Evolutionary conservation across 1,140 invertebrate species (phyloP).

Genomic region (Drosophila tropicalis): DNA sequence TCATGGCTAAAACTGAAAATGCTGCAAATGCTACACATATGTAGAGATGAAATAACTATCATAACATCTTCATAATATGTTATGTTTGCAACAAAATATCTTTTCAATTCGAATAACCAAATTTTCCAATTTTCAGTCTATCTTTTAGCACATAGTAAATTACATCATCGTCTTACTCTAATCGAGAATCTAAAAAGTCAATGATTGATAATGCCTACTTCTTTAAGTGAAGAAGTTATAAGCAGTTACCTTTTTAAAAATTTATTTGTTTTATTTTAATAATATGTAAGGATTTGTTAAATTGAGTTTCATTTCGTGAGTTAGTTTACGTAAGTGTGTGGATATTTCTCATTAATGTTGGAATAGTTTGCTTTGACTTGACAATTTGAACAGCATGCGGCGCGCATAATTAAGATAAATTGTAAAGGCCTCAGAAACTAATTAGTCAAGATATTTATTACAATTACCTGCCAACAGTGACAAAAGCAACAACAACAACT

Average conservation of each 20-base stretch:
- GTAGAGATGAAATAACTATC: background rate
- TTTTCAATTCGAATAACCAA: too few species aligned
- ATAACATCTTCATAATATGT: too few species aligned
- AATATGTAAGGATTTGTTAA: background rate
- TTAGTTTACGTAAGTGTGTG: background rate
- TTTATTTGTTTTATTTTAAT: background rate
- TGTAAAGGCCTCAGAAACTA: constrained; percentile 62
- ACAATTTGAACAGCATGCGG: background rate
- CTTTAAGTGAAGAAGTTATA: too few species aligned
- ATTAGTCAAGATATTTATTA: constrained; percentile 77
- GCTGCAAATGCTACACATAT: background rate
- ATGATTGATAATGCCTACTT: too few species aligned
- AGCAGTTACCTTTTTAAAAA: too few species aligned
- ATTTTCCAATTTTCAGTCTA: too few species aligned
- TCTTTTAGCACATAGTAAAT: too few species aligned
- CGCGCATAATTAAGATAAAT: constrained; percentile 71
- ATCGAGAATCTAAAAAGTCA: too few species aligned
- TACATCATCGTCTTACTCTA: too few species aligned
- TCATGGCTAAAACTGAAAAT: background rate
- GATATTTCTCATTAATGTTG: constrained; percentile 12
- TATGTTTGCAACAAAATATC: too few species aligned
- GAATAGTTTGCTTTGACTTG: constrained; percentile 25
- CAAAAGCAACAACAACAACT: constrained; percentile 6
- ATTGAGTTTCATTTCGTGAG: background rate
- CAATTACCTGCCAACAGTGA: constrained; percentile 69